Conservation (phyloP, 2,797 vertebrate genomes). For the Xyrichtys novacula region DNA sequence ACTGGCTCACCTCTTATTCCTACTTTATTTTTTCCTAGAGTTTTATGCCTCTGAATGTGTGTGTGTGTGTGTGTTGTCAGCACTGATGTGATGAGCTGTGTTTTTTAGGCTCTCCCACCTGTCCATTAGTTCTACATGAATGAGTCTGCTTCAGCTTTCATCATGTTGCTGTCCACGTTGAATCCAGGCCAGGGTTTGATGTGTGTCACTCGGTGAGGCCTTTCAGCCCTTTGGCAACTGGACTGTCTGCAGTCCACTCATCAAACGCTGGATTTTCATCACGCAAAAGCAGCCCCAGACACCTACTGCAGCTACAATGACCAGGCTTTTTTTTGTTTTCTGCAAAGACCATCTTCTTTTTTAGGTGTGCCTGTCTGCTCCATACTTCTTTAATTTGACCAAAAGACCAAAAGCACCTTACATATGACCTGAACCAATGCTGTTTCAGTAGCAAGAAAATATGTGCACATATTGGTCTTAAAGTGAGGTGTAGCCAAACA, state of each 20-base stretch:
- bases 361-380: no score
- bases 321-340: no score
- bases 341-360: no score
- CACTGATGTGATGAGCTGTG: constrained; percentile 37
- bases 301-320: neutral
- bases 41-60: constrained; percentile 18
- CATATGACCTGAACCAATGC: no score
- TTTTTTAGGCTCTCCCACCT: constrained; percentile 63
- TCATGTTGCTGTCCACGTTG: constrained; percentile 68
- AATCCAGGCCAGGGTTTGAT: constrained; percentile 63
- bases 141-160: constrained; percentile 72
- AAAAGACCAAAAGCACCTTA: no score
- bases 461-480: no score
- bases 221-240: constrained; percentile 40
- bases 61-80: constrained; percentile 20
- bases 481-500: no score
- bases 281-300: constrained; percentile 25
- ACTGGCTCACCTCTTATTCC: constrained; percentile 64
- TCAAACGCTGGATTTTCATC: constrained; percentile 34
- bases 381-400: no score
- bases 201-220: constrained; percentile 55
- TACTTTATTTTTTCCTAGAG: constrained; percentile 10
- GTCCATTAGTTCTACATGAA: constrained; percentile 80
- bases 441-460: no score
- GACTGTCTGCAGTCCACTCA: constrained; percentile 27